Conservation (phyloP, 2,113 vertebrate species). For the Perca flavescens region DNA sequence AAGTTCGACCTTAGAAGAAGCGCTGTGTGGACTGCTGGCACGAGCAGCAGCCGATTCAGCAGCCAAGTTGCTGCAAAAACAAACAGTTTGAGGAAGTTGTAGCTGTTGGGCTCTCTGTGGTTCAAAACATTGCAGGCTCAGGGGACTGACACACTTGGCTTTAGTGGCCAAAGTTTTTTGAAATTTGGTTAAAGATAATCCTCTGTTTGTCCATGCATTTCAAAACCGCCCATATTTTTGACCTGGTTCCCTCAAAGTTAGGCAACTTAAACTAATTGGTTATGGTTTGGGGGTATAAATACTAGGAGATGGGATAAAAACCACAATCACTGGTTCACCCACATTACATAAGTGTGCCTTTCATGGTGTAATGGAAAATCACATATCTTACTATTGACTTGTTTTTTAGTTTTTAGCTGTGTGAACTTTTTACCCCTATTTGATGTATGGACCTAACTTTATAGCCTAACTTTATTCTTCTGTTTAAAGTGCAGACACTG, state of each 20-base stretch:
- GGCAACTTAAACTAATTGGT: neutral
- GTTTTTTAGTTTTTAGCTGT: no score
- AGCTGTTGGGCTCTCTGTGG: neutral
- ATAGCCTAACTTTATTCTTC: no score
- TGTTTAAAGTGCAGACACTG: no score
- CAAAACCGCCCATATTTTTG: neutral
- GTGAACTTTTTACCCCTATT: no score
- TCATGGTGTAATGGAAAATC: neutral
- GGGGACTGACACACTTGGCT: neutral
- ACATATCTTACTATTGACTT: no score
- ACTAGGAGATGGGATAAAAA: neutral
- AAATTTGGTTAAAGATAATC: neutral
- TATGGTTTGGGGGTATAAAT: neutral
- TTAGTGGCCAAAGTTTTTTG: neutral
- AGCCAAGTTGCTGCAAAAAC: slow-evolving; percentile 21
- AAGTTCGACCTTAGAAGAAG: slow-evolving; percentile 16
- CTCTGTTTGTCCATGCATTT: neutral
- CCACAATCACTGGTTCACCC: neutral
- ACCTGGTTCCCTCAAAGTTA: neutral
- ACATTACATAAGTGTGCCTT: neutral
- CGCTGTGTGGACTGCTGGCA: slow-evolving; percentile 18
- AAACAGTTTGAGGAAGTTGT: slow-evolving; percentile 11
- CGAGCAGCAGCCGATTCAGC: slow-evolving; percentile 10
- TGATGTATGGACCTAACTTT: no score
- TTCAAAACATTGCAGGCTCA: slow-evolving; percentile 8